Evolutionary conservation across 2,797 vertebrate genomes (phyloP), one percentile per base, ranked within the genome.

Genomic region (Cossypha niveicapilla): DNA sequence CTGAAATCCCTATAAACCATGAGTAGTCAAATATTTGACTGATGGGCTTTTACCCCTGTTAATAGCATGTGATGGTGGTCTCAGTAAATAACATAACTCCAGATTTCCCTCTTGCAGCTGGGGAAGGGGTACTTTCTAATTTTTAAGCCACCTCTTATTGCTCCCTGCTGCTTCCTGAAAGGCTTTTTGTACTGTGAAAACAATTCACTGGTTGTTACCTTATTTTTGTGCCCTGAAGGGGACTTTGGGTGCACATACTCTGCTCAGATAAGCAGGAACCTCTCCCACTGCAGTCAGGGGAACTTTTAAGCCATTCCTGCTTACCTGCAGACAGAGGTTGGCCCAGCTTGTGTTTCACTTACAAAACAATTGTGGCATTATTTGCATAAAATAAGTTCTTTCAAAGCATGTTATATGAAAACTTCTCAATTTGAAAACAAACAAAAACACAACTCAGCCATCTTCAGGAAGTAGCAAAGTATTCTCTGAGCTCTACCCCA

Each of bases 1-100:
- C 71, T 87, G 94, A 96, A 96, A 93, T 88, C 71, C 68, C 90
- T 91, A 73, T 80, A 96, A 97, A 95, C 70, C 86, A 24, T 63
- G 56, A 89, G 91, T 58, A 92, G 91, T 78, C 94, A 92, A 85
- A 91, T 63, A 81, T 58, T 92, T 88, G 89, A 95, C 23, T 92
- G 93, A 96, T 93, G 85, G 77, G 76, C 70, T 95, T 95, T 94
- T 94, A 91, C 77, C 30, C 51, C 78, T 58, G 93, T 92, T 96
- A 97, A 95, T 57, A 96, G 88, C 47, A 32, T n/a, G 25, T n/a
- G 68, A 68, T 39, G 22, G 50, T 88, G 35, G 71, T 95, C 93
- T 96, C 2, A 9, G 72, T 93, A 87, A 96, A 94, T 93, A 96
- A 93, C 35, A 75, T 74, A 41, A 34, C 30, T 71, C 89, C 37